Conservation (phyloP, 2,113 vertebrate genomes). For the Ifrita kowaldi region DNA sequence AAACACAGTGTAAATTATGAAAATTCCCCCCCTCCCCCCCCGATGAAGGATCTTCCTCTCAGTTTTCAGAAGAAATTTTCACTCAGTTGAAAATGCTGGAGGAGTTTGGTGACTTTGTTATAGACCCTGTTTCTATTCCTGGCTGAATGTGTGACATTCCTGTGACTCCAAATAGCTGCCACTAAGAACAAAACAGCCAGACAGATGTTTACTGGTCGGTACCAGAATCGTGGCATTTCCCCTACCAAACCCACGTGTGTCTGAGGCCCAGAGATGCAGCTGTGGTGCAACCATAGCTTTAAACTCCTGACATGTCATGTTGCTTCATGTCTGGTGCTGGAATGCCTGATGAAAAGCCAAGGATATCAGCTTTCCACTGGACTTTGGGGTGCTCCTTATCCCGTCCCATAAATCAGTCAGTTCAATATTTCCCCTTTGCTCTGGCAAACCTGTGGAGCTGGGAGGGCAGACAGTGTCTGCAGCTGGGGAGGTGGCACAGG, state of each 20-base stretch:
- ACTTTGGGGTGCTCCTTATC: background rate
- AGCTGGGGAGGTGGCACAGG: background rate
- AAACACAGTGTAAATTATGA: background rate
- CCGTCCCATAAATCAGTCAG: background rate
- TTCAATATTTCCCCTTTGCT: background rate
- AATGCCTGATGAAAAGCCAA: fast-evolving
- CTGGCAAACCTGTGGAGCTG: background rate
- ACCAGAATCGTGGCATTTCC: background rate
- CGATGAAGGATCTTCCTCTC: background rate
- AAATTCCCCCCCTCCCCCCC: background rate
- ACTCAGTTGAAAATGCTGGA: background rate
- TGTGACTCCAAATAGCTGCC: background rate
- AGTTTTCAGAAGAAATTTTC: background rate
- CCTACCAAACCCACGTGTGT: background rate
- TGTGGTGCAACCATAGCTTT: background rate
- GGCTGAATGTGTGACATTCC: background rate
- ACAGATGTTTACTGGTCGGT: background rate
- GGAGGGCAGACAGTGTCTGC: fast-evolving
- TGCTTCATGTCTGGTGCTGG: fast-evolving
- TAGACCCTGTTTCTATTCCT: background rate
- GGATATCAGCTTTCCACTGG: background rate
- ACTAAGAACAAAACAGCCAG: background rate
- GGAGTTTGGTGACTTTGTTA: background rate
- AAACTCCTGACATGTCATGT: background rate
- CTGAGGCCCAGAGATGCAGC: background rate